Evolutionary conservation across 2,113 vertebrate genomes (phyloP), one percentile per base, ranked within the genome.

Genomic region (Catagonus wagneri): DNA sequence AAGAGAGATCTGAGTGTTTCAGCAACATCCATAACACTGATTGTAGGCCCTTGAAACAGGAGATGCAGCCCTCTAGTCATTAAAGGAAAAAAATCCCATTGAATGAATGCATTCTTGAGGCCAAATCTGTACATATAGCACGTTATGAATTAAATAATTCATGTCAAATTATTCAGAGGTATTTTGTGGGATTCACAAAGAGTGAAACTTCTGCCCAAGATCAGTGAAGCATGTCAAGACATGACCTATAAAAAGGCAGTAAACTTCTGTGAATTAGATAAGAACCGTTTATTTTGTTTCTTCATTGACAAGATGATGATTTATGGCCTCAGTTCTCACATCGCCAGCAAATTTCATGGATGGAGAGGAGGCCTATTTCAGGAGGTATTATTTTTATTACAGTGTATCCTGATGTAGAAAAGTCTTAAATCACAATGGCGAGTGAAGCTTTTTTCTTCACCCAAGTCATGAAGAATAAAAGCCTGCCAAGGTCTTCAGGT

Each of bases 291-390:
- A 34, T 76, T 89, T 69, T 89, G 32, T 54, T 34, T 4, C 3
- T 69, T 94, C 84, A 80, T 68, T 94, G 60, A 93, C 25, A 93
- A 63, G 32, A 78, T 90, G 36, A 84, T 81, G 17, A 86, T 83
- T 65, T 58, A 52, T 17, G 9, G 23, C 6, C 13, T 20, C 15
- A 15, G 7, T 39, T 95, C 44, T 92, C 44, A 95, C 19, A 63
- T 11, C 60, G 44, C 79, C 54, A 95, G 16, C 52, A 69, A 68
- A 56, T 89, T 93, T 86, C 17, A 25, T 50, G 4, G 66, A 95
- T 52, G 27, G n/a, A 89, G 25, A 93, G 87, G 23, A 68, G 23
- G 3, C 44, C 93, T 83, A 44, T 76, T 81, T 75, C 60, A 60
- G 32, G 19, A 3, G 36, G 15, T 11, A 52, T 65, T 61, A 39